phyloP scores from a whole-genome alignment of 1,140 invertebrate genomes.

The Drosophila carrolli region DNA sequence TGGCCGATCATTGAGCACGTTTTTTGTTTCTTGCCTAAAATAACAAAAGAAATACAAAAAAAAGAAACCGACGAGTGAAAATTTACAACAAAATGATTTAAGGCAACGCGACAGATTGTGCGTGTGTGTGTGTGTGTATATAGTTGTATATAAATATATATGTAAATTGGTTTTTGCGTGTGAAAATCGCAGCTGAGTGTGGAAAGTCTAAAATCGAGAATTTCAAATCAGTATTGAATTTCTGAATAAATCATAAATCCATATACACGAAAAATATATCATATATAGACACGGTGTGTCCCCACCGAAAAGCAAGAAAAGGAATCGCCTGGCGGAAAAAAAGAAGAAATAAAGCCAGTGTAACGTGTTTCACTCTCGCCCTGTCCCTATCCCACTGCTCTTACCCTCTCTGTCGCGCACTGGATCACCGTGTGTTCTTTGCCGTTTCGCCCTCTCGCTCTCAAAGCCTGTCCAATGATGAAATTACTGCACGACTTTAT shows the following conservation, averaged over 20 bases:
- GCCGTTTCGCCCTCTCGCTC: conserved; percentile 34
- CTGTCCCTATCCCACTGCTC: conserved; percentile 29
- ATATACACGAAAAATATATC: conserved; percentile 18
- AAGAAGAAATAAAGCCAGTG: conserved; percentile 49
- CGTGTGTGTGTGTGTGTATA: conserved; percentile 27
- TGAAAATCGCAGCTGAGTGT: conserved; percentile 65
- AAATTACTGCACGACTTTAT: conserved; percentile 83
- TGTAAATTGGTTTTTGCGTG: conserved; percentile 44
- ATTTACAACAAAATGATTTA: conserved; percentile 47
- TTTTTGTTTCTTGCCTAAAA: conserved; percentile 48
- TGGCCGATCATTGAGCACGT: conserved; percentile 70
- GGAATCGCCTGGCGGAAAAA: conserved; percentile 34
- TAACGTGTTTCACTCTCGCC: conserved; percentile 64
- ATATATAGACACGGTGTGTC: conserved; percentile 17
- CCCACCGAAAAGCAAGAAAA: conserved; percentile 35
- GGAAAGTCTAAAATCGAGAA: conserved; percentile 41
- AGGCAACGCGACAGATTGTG: conserved; percentile 18
- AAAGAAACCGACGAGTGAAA: conserved; percentile 30
- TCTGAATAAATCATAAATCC: conserved; percentile 70
- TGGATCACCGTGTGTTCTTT: conserved; percentile 57
- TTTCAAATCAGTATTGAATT: conserved; percentile 63
- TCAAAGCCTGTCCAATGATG: conserved; percentile 71
- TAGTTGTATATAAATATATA: conserved; percentile 45
- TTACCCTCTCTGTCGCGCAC: conserved; percentile 35
- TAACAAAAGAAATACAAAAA: conserved; percentile 3